Evolutionary conservation across 2,797 vertebrate genomes (phyloP).

Genomic region (Gorsachius magnificus): DNA sequence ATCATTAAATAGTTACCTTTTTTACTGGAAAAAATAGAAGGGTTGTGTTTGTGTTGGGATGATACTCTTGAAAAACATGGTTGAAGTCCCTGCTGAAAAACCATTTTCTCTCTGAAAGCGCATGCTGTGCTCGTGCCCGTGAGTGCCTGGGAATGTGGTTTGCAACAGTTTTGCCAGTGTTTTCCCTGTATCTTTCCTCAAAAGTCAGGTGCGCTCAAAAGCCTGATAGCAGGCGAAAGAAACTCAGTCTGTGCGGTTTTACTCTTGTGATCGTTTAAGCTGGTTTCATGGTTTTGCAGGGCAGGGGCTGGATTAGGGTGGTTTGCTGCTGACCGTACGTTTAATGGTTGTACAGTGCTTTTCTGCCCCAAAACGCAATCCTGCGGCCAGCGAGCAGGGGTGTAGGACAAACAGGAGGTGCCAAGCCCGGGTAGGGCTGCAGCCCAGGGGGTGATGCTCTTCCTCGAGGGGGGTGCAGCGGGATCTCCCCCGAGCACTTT

Average conservation of each 20-base stretch:
- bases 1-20: neutral
- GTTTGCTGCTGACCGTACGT: neutral
- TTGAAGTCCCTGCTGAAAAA: neutral
- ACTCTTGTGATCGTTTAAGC: neutral
- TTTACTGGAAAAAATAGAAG: neutral
- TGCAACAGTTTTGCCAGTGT: neutral
- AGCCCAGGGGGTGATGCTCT: neutral
- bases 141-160: neutral
- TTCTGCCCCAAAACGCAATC: neutral
- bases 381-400: neutral
- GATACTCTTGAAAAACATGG: neutral
- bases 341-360: neutral
- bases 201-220: neutral
- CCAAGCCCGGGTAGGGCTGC: neutral
- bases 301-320: neutral
- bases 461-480: neutral
- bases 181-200: neutral
- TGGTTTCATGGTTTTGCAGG: neutral
- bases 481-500: neutral
- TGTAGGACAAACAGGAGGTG: neutral
- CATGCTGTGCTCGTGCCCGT: accelerated
- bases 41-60: neutral
- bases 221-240: neutral
- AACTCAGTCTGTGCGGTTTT: accelerated
- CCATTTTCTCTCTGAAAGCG: neutral